These are phyloP conservation scores for Aurelia aurita complex sp. Pacific DNA, from an alignment of 30 jellyfish, hydroid and myxozoan species.

Conservation along the genomic window DNA sequence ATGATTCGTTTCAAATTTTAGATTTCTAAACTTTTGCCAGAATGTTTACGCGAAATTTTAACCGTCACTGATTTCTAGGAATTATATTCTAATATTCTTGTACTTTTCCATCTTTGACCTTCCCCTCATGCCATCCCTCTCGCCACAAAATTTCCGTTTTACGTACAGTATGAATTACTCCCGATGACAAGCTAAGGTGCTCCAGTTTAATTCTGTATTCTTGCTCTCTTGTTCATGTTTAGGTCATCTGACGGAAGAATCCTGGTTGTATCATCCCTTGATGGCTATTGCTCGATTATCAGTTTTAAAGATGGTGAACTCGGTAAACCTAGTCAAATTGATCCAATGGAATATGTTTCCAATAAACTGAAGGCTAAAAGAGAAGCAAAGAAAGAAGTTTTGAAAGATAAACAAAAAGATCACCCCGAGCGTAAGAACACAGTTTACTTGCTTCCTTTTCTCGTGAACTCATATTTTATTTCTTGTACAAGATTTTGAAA, in stretches of 20 bases:
- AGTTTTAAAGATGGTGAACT: conserved; percentile 87
- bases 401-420: conserved; percentile 41
- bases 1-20: no score
- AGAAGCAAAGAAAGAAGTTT: conserved; percentile 59
- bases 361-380: conserved; percentile 65
- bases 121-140: no score
- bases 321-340: conserved; percentile 72
- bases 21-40: no score
- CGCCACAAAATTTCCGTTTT: no score
- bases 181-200: no score
- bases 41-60: no score
- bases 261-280: conserved; percentile 89
- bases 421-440: conserved; percentile 16
- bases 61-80: no score
- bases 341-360: conserved; percentile 74
- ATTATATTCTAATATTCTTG: no score
- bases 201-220: background rate
- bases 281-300: conserved; percentile 92
- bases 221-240: background rate
- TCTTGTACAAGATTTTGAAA: background rate
- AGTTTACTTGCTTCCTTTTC: no score
- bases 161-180: no score
- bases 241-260: conserved; percentile 97
- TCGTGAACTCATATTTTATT: background rate
- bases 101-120: no score